Base-by-base conservation (phyloP, 2,888 invertebrate genomes). In the Parasteatoda lunata region DNA sequence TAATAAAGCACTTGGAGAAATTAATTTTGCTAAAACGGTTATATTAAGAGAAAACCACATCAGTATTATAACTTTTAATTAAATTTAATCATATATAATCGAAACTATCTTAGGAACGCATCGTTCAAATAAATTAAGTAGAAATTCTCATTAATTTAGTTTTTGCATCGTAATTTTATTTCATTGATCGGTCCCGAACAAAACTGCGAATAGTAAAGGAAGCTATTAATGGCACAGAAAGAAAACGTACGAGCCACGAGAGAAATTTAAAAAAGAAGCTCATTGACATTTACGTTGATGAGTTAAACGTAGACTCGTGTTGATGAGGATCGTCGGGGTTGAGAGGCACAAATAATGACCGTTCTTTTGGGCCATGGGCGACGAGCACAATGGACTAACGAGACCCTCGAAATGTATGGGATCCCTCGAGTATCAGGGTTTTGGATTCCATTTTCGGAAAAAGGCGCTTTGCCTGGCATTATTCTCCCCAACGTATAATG, bases 291-390 rank as follows among this genome's bases (percentile, higher is more conserved):
- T 45, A 78, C n/a, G 69, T n/a, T 78, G 78, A 78, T 78, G 78
- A 78, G 78, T 59, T 54, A 9, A 70, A 70, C 51, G 30, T 8
- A 30, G 54, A 45, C 8, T 54, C 4, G 54, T 45, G 30, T 13
- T 73, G 72, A 73, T 52, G 51, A 54, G 54, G 54, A 15, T 30
- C 66, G 13, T 30, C 45, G n/a, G 15, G n/a, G 15, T 8, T 45
- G 11, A 9, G 15, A 30, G 45, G 52, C 52, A 13, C 54, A 52
- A 77, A 70, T 78, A 70, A 78, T 78, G 78, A 69, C 78, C 70
- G 47, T 15, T 52, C 77, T 68, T 51, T n/a, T 48, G 78, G 78
- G 70, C 69, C 78, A n/a, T 15, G 45, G 68, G 77, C n/a, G 59
- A 30, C 30, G 30, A 30, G n/a, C 11, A 49, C 30, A 8, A 8